A percentile compares a stretch with the other conserved stretches of the same genome.
Conservation (phyloP, 2,113 vertebrate genomes). For the Chrysochloris asiatica region DNA sequence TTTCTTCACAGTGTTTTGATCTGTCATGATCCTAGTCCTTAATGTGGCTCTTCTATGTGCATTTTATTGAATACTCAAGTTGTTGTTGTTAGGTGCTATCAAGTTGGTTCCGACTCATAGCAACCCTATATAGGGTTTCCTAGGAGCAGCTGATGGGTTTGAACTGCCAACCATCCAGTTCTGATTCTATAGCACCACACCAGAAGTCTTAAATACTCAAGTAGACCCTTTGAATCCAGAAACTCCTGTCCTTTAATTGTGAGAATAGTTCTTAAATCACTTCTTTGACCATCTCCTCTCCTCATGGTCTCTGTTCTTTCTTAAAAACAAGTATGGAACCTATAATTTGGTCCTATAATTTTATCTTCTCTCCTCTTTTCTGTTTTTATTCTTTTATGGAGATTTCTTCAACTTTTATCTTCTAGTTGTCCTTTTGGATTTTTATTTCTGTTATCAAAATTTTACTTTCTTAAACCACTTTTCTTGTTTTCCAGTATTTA, state of each 20-base stretch:
- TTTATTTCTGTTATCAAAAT: conserved; percentile 12
- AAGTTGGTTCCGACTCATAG: no score
- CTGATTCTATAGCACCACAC: no score
- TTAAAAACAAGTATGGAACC: not conserved
- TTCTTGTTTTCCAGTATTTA: not conserved
- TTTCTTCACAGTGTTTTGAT: not conserved
- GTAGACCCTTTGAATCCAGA: not conserved
- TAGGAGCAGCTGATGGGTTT: no score
- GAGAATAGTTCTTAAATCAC: not conserved
- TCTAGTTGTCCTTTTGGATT: not conserved
- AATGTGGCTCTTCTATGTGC: not conserved
- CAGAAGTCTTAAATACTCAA: not conserved
- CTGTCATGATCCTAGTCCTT: not conserved
- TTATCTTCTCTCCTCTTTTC: not conserved
- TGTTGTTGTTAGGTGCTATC: no score
- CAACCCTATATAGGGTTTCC: no score
- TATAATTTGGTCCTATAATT: not conserved
- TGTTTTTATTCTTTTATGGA: not conserved
- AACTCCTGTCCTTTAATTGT: not conserved
- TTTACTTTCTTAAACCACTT: not conserved
- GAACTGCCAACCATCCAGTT: no score
- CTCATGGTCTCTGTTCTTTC: not conserved
- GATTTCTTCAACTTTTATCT: not conserved
- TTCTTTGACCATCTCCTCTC: not conserved
- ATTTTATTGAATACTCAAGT: not conserved